These are phyloP conservation scores for Rhamphomyia laevipes DNA, from an alignment of 2,888 invertebrate genomes.

Conservation along the genomic window DNA sequence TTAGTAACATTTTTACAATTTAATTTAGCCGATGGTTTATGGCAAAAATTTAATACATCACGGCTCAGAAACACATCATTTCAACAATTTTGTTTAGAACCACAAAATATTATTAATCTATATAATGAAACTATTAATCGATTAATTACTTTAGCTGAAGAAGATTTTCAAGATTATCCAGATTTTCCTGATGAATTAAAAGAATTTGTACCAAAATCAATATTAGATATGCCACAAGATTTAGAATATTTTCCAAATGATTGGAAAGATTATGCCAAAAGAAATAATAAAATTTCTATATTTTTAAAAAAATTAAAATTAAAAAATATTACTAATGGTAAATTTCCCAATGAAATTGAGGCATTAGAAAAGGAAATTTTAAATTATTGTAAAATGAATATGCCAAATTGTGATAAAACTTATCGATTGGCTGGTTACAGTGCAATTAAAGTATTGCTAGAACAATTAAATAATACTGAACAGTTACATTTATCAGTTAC, in stretches of 20 bases:
- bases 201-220: conserved; percentile 38
- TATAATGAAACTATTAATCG: conserved; percentile 57
- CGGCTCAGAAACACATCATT: conserved; percentile 24
- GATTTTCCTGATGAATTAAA: conserved; percentile 55
- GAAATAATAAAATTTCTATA: conserved; percentile 40
- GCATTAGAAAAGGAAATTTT: conserved; percentile 22
- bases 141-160: conserved; percentile 46
- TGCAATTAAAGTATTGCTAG: conserved; percentile 23
- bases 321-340: conserved; percentile 13
- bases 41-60: conserved; percentile 41
- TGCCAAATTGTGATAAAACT: conserved; percentile 18
- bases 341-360: conserved; percentile 14
- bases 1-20: conserved; percentile 44
- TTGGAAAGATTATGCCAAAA: conserved; percentile 41
- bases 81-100: conserved; percentile 34
- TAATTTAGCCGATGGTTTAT: conserved; percentile 50
- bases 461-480: conserved; percentile 15
- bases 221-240: conserved; percentile 45
- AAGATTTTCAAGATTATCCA: conserved; percentile 47
- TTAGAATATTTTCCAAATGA: conserved; percentile 54
- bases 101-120: conserved; percentile 44
- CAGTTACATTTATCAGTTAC: conserved; percentile 10
- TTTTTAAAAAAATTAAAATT: conserved; percentile 46
- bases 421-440: conserved; percentile 22
- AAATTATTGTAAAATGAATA: conserved; percentile 20